Evolutionary conservation across 2,888 invertebrate genomes (phyloP).

Genomic region (Myathropa florea): DNA sequence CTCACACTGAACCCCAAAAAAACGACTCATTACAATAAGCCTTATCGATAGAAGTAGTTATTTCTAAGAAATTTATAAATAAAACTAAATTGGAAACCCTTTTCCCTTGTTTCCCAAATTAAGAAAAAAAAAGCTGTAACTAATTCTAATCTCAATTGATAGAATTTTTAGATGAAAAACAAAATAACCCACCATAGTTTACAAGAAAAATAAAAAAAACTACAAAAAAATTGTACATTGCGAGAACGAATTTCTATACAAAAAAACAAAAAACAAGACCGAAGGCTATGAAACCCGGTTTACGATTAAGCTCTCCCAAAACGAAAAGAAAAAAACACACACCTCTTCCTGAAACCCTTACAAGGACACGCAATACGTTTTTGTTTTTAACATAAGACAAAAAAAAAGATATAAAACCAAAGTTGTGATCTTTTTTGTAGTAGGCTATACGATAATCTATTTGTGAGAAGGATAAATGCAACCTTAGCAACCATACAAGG

Average conservation of each 20-base stretch:
- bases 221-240: conserved; percentile 36
- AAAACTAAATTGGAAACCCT: conserved; percentile 19
- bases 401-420: conserved; percentile 40
- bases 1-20: neutral
- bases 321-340: neutral
- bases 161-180: conserved; percentile 73
- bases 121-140: neutral
- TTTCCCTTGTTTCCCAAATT: conserved; percentile 1
- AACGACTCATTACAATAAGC: conserved; percentile 53
- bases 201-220: conserved; percentile 72
- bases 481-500: neutral
- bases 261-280: conserved; percentile 31
- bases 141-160: conserved; percentile 62
- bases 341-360: neutral
- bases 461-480: neutral
- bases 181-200: conserved; percentile 80
- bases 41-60: conserved; percentile 45
- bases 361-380: conserved; percentile 48
- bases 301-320: neutral
- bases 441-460: conserved; percentile 57
- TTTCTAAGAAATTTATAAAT: conserved; percentile 9
- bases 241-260: conserved; percentile 67
- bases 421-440: conserved; percentile 70
- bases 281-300: neutral
- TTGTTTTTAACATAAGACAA: conserved; percentile 25